Evolutionary conservation across 2,113 vertebrate species (phyloP), one percentile per base, ranked within the genome.

Genomic region (Neopipo cinnamomea): DNA sequence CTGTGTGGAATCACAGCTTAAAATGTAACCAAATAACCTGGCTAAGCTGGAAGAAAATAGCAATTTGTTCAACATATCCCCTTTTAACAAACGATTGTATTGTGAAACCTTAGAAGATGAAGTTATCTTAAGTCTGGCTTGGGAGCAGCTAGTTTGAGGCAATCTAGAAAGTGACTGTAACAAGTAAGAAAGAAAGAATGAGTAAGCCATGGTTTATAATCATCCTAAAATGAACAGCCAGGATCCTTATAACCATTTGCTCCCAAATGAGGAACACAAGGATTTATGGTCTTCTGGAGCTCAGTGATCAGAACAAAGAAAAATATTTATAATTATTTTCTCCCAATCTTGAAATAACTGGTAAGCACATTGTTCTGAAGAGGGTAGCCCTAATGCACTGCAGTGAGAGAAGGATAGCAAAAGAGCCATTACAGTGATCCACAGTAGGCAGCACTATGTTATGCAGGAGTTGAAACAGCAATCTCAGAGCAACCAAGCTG

Each of bases 401-500:
- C 88, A 53, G 80, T 96, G 95, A 91, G 97, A 96, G 68, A 47
- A 80, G 77, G 33, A 74, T 23, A 92, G 84, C 93, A 93, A 68
- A 95, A 94, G 95, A 55, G 82, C 79, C 93, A 87, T 96, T 86
- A 86, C n/a, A 50, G 17, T 8, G n/a, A 88, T 71, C 71, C 35
- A 85, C 35, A 70, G 92, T 21, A 87, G 74, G 93, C 84, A 96
- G 94, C 85, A 93, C 62, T 75, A 35, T 41, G 63, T 84, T 89
- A 61, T 21, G 17, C 61, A 71, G 88, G 93, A 97, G 94, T 33
- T 89, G 97, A 97, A 96, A 92, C 85, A 52, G 86, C 84, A 88
- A 92, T 95, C 95, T 95, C 96, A 82, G 92, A 96, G 97, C 93
- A 95, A 83, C 91, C 62, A 93, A 97, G 77, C 87, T 95, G 92